phyloP scores from a whole-genome alignment of 2,797 vertebrate species.

The Agapornis canus region DNA sequence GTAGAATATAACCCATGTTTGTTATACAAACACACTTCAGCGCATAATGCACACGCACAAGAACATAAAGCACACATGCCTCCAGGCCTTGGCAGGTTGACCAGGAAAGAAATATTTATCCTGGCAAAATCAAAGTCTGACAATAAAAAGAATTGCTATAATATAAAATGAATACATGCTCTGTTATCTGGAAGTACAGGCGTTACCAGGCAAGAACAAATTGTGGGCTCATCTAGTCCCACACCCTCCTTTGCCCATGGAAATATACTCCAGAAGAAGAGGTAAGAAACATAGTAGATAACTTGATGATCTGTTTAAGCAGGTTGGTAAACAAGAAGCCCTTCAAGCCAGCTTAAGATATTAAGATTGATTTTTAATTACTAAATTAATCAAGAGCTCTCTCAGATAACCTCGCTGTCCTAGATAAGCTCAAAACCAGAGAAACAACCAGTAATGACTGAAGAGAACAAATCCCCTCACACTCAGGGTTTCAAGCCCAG shows the following conservation, averaged over 20 bases:
- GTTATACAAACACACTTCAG: neutral
- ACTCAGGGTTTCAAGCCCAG: neutral
- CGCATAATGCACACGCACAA: neutral
- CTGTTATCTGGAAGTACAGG: neutral
- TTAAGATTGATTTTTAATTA: neutral
- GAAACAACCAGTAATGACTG: neutral
- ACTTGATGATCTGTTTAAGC: neutral
- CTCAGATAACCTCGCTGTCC: neutral
- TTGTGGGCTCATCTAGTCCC: rapidly evolving
- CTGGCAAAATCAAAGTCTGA: conserved; percentile 17
- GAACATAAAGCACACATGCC: neutral
- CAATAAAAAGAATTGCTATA: conserved; percentile 20
- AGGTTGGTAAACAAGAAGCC: neutral
- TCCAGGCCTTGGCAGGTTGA: conserved; percentile 8
- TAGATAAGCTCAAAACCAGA: neutral
- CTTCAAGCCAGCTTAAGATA: neutral
- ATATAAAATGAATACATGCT: neutral
- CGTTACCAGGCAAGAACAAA: neutral
- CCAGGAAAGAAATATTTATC: conserved; percentile 28
- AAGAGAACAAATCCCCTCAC: neutral
- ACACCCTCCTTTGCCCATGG: neutral
- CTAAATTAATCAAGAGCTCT: neutral
- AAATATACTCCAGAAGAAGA: neutral
- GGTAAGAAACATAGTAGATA: neutral
- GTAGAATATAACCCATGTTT: neutral